These are phyloP conservation scores for Priocnemis perturbator DNA, from an alignment of 2,888 invertebrate genomes.

Conservation along the genomic window DNA sequence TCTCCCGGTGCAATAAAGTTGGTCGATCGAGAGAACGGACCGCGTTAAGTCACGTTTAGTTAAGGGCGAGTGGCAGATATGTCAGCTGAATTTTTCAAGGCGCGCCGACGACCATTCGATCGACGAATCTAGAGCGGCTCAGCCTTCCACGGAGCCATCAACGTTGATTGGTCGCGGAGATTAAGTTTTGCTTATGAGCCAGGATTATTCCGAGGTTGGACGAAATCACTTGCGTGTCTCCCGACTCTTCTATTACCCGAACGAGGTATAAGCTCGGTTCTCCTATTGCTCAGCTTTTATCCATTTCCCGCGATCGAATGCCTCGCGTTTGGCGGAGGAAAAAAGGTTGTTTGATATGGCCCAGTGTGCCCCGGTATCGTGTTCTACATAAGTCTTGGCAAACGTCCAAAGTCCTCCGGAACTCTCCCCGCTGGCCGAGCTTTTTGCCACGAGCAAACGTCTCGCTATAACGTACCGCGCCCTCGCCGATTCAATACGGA, in stretches of 20 bases:
- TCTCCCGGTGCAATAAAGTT: no score
- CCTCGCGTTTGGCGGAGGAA: constrained; percentile 16
- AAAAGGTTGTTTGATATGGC: constrained; percentile 34
- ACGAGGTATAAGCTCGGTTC: background rate
- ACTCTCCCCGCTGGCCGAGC: background rate
- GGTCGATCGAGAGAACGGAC: no score
- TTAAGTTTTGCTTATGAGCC: no score
- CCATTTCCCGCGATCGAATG: constrained; percentile 36
- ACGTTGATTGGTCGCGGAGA: no score
- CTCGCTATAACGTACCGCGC: constrained; percentile 19
- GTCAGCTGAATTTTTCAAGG: no score
- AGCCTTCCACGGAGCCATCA: no score
- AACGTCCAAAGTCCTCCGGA: constrained; percentile 15
- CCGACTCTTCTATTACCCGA: constrained; percentile 1
- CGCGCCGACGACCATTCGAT: no score
- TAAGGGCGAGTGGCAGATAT: no score
- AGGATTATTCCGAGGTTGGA: no score
- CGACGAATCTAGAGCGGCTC: no score
- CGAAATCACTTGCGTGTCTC: background rate
- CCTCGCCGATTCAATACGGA: background rate
- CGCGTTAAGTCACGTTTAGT: no score
- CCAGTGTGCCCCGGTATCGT: constrained; percentile 20
- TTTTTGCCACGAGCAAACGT: constrained; percentile 11
- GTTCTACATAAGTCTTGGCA: constrained; percentile 46
- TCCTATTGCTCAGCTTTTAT: background rate